These are phyloP conservation scores for Philonicus albiceps DNA, from an alignment of 2,888 invertebrate species.

Conservation along the genomic window DNA sequence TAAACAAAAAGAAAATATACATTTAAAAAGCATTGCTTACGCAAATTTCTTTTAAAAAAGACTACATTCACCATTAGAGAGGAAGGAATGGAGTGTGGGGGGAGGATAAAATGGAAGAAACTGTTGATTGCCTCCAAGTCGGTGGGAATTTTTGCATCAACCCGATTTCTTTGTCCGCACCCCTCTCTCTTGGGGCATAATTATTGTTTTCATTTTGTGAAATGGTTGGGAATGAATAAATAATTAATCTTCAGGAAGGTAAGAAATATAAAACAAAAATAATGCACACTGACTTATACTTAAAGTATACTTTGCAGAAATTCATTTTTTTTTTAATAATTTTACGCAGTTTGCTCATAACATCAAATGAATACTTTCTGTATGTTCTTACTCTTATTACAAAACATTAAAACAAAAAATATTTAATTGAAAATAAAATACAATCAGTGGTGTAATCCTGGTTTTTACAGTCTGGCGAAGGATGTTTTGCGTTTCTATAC, in stretches of 20 bases:
- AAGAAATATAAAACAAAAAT: background rate
- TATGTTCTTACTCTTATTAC: conserved; percentile 25
- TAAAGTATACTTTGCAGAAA: background rate
- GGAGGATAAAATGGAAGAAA: background rate
- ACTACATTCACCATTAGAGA: background rate
- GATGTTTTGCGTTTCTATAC: background rate
- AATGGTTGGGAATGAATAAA: background rate
- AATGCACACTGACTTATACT: background rate
- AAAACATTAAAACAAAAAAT: conserved; percentile 14
- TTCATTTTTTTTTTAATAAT: background rate
- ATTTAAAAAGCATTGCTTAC: background rate
- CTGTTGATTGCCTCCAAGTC: conserved; percentile 18
- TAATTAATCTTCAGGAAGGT: background rate
- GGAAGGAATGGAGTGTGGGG: background rate
- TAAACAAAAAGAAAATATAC: background rate
- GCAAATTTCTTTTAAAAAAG: background rate
- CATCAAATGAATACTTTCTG: conserved; percentile 27
- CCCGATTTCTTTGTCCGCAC: background rate
- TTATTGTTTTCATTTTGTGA: background rate
- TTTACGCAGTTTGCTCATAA: background rate
- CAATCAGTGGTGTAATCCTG: background rate
- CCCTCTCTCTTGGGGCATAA: background rate
- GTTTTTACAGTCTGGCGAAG: background rate
- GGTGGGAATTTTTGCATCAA: conserved; percentile 7
- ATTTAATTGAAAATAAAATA: conserved; percentile 13